Conservation (phyloP, 2,888 invertebrate species). For the Cacoxenus indagator region DNA sequence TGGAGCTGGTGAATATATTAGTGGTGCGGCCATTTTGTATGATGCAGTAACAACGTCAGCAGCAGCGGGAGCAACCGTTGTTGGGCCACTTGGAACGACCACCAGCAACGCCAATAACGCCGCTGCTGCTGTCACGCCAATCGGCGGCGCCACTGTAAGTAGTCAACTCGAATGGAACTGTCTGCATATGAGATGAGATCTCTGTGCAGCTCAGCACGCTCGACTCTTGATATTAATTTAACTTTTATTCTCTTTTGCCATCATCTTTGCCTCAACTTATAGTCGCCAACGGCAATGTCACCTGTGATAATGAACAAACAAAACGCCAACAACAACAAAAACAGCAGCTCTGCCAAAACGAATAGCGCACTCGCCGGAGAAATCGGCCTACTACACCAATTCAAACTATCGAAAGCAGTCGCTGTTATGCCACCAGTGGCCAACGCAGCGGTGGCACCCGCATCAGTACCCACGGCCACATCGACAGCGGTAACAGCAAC, state of each 20-base stretch:
- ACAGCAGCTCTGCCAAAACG: constrained; percentile 29
- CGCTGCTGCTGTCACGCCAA: constrained; percentile 71
- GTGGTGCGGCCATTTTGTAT: too few relatives aligned
- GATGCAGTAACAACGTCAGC: constrained; percentile 34
- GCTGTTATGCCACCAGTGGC: constrained; percentile 9
- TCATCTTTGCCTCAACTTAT: too few relatives aligned
- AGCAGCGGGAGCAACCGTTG: constrained; percentile 50
- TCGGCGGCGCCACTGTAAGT: constrained; percentile 67
- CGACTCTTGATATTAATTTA: too few relatives aligned
- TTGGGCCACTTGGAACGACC: too few relatives aligned
- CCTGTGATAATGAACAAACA: constrained; percentile 68
- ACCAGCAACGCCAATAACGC: constrained; percentile 29
- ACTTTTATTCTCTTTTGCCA: too few relatives aligned
- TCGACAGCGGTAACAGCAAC: constrained; percentile 18
- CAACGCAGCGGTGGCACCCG: constrained; percentile 16
- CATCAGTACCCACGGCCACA: constrained; percentile 39
- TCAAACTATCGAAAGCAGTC: constrained; percentile 10
- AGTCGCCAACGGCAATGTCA: constrained; percentile 67
- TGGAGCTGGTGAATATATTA: too few relatives aligned
- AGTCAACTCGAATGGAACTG: too few relatives aligned
- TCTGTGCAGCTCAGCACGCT: too few relatives aligned
- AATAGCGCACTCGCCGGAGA: constrained; percentile 23
- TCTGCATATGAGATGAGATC: too few relatives aligned
- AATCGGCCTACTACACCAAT: neutral
- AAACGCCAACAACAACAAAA: constrained; percentile 40